These are phyloP conservation scores for Drosophila pseudoananassae DNA, from an alignment of 1,140 invertebrate genomes.

Conservation along the genomic window DNA sequence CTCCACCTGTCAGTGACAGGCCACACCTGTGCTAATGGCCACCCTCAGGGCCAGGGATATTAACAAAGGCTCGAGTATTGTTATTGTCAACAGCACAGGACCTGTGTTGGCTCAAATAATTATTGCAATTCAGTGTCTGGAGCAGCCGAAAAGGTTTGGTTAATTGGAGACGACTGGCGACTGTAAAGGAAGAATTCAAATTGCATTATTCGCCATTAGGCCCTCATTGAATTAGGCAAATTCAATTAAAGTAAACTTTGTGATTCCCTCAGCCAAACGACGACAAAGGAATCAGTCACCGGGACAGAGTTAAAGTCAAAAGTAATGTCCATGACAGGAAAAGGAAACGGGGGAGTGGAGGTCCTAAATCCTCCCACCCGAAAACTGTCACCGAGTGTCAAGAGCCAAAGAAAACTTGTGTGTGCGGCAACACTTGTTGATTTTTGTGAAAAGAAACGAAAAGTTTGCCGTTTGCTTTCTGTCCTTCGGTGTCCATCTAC, in stretches of 20 bases:
- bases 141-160: constrained; percentile 38
- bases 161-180: constrained; percentile 51
- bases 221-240: constrained; percentile 48
- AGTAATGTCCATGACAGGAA: constrained; percentile 36
- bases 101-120: constrained; percentile 48
- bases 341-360: background rate
- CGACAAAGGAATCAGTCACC: constrained; percentile 34
- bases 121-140: constrained; percentile 31
- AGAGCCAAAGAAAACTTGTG: constrained; percentile 40
- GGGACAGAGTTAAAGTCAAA: constrained; percentile 40
- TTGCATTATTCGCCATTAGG: constrained; percentile 68
- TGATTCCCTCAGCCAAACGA: background rate
- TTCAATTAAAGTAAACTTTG: constrained; percentile 44
- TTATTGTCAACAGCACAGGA: constrained; percentile 37
- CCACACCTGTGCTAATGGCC: constrained; percentile 59
- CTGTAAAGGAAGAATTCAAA: constrained; percentile 49
- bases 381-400: constrained; percentile 71
- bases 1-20: constrained; percentile 58
- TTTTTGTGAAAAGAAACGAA: constrained; percentile 34
- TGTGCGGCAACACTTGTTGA: constrained; percentile 69
- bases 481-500: constrained; percentile 16
- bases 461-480: constrained; percentile 34
- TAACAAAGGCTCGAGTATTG: constrained; percentile 30
- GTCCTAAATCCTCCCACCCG: constrained; percentile 3
- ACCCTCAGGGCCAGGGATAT: constrained; percentile 2